Percentiles rank a stretch among this genome's conserved stretches.
Evolutionary conservation across 2,113 vertebrate species (phyloP).

Genomic region (Arizona elegans): DNA sequence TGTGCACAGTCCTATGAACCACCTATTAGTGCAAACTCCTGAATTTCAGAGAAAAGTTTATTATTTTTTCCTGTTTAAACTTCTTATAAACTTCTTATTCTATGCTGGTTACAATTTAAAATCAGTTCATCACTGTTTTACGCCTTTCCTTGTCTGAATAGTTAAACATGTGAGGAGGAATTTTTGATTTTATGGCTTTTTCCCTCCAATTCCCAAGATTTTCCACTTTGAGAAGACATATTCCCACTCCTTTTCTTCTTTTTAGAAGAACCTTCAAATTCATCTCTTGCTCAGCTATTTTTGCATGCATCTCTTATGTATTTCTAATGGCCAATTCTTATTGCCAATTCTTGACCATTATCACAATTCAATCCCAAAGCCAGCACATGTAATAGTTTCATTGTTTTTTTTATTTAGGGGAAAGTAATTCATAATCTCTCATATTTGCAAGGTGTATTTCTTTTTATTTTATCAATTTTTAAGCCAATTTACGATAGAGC

Average conservation of each 20-base stretch:
- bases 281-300: neutral
- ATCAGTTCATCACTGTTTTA: neutral
- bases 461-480: neutral
- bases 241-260: neutral
- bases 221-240: neutral
- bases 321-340: neutral
- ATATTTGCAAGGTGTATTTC: neutral
- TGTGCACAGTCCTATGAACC: neutral
- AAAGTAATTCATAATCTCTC: neutral
- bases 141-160: neutral
- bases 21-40: neutral
- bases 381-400: neutral
- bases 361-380: neutral
- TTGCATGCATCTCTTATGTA: neutral
- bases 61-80: neutral
- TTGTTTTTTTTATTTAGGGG: neutral
- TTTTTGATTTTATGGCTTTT: neutral
- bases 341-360: neutral
- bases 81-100: neutral
- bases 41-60: neutral
- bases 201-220: neutral
- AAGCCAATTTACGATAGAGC: neutral
- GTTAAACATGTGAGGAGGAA: neutral
- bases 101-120: neutral
- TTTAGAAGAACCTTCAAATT: neutral